Base-by-base conservation (phyloP, 2,888 invertebrate species). In the Leptopilina syphax region DNA sequence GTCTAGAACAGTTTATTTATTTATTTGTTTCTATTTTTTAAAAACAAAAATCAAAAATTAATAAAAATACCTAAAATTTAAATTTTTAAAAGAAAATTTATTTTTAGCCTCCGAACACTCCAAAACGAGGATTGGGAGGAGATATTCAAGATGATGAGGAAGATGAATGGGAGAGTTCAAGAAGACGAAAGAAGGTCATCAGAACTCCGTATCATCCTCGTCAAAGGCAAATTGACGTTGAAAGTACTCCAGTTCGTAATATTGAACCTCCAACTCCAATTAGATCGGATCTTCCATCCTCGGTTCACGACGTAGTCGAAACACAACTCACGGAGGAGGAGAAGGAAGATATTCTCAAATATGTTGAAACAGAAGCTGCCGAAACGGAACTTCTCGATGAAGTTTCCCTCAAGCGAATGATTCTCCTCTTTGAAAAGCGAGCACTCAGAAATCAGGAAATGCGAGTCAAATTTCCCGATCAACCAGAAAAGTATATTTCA, bases 401-500 rank as follows among this genome's bases (percentile, higher is more conserved):
- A 85, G 94, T 95, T 44, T 95, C 95, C 12, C 94, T 99, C 9
- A 98, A 98, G 89, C 96, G 96, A 89, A 94, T 99, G 90, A 95
- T 99, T 34, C 93, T 98, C 13, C 95, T 97, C 83, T 98, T 99
- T 93, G 99, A 99, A 90, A 99, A 99, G 91, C 95, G 97, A 89
- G 96, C 97, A 76, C 93, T 98, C 9, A 97, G 95, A 89, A 99
- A 99, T 92, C 96, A 99, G 91, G 99, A 99, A 93, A 97, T 99
- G 96, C 94, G 99, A 84, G 99, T 99, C 13, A 99, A 99, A 92
- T 99, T 98, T 92, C 97, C 98, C 0, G 99, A 99, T 90, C 96
- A 96, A 88, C 98, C 99, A 8, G 98, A 98, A 91, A 99, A 98
- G 94, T 94, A 92, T 87, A 44, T 10, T 68, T 10, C 47, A 0